phyloP scores from a whole-genome alignment of 2,888 invertebrate species.

The Yponomeuta cagnagella region DNA sequence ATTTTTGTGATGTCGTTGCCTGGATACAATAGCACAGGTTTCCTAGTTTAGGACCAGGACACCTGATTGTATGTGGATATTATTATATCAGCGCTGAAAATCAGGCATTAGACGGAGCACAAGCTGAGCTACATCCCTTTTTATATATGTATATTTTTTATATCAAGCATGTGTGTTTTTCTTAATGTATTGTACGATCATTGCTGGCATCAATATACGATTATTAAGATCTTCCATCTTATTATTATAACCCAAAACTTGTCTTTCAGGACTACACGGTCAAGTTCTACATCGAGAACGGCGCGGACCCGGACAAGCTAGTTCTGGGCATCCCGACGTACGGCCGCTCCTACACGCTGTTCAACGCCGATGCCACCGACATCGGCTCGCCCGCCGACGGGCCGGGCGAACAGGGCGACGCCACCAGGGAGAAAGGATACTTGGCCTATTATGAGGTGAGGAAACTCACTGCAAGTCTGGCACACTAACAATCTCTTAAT shows the following conservation, averaged over 20 bases:
- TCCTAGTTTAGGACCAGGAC: no score
- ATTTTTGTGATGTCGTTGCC: no score
- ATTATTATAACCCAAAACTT: neutral
- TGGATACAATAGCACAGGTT: no score
- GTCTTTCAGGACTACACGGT: slow-evolving; percentile 87
- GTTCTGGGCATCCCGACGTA: slow-evolving; percentile 93
- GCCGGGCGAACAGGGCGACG: slow-evolving; percentile 92
- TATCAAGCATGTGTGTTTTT: no score
- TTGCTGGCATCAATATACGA: no score
- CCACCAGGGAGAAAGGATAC: slow-evolving; percentile 94
- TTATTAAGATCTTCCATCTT: neutral
- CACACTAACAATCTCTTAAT: no score
- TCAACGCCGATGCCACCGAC: slow-evolving; percentile 88
- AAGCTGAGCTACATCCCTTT: no score
- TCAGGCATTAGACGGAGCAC: no score
- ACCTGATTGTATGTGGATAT: no score
- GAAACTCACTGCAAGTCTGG: neutral
- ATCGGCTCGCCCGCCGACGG: slow-evolving; percentile 93
- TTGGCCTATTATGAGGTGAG: slow-evolving; percentile 92
- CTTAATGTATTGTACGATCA: no score
- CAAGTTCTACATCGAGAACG: slow-evolving; percentile 85
- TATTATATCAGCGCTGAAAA: no score
- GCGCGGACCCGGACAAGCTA: slow-evolving; percentile 86
- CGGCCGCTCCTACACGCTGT: slow-evolving; percentile 91
- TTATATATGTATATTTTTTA: no score